A percentile compares a stretch with the other conserved stretches of the same genome.
Evolutionary conservation across 1,140 invertebrate species (phyloP).

Genomic region (Muscidifurax raptorellus): DNA sequence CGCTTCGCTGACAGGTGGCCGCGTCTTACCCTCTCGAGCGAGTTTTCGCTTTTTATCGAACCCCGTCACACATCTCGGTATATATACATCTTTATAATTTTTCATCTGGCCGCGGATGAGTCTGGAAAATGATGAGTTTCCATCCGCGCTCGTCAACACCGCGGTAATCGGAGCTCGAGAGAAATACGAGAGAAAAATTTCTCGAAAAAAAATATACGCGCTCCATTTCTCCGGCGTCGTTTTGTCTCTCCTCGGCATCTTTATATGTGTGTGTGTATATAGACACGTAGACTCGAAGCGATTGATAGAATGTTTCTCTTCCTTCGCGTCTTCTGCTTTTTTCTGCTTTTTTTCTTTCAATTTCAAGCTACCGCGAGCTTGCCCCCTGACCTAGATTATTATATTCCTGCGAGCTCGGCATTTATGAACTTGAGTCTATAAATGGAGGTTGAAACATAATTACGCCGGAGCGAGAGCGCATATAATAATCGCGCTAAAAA

Average conservation of each 20-base stretch:
- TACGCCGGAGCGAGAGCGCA: background rate
- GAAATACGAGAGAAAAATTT: too few species aligned
- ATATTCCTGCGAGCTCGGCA: background rate
- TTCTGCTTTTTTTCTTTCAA: background rate
- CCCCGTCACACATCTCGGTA: background rate
- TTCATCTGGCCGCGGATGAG: background rate
- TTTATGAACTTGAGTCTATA: background rate
- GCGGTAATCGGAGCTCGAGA: background rate
- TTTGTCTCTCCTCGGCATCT: background rate
- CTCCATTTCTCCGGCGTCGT: background rate
- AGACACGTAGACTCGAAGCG: background rate
- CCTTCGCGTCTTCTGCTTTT: background rate
- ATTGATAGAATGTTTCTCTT: conserved; percentile 7
- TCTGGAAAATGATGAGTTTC: conserved; percentile 24
- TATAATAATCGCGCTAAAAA: conserved; percentile 11
- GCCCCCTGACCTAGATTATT: background rate
- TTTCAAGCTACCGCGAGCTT: background rate
- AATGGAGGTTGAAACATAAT: conserved; percentile 10
- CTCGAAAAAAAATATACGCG: background rate
- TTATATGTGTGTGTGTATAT: too few species aligned
- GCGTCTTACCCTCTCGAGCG: background rate
- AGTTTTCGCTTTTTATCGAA: background rate
- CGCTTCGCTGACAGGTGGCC: conserved; percentile 35
- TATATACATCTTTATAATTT: background rate
- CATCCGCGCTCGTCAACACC: background rate